Evolutionary conservation across 2,113 vertebrate species (phyloP), one percentile per base, ranked within the genome.

Genomic region (Microcebus tavaratra): DNA sequence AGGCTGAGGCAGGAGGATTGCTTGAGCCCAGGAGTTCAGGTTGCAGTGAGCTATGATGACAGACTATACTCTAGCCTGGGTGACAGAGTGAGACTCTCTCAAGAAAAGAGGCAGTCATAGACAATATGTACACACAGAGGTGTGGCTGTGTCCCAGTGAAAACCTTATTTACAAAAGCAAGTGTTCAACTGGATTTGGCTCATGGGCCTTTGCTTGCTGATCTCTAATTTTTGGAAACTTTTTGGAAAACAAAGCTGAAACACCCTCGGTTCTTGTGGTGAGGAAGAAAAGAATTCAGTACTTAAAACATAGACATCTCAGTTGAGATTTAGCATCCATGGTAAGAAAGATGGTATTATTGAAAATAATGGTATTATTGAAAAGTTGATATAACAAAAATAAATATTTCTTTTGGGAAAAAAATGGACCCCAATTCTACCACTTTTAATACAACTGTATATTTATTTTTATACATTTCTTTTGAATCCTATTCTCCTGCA

Each of bases 121-220:
- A 36, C 36, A 36, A 36, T 36, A 36, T 36, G 36, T 36, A 36
- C 36, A 36, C 36, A 36, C 36, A 36, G 36, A 36, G 36, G 36
- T 36, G 0, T 76, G 86, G 27, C 79, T 57, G 8, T 88, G 50
- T 65, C 63, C 59, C 79, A 57, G 0, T 91, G 42, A 50, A 91
- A 82, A 53, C 50, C 61, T 84, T 84, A 80, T 79, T 96, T 95
- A 75, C 17, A 50, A 29, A 86, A 88, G 45, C 42, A 75, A 92
- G 23, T 17, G 42, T 8, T 65, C 65, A 65, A 36, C 59, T 39
- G 27, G 73, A 68, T 83, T 94, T 94, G 48, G 73, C 27, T 59
- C 48, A 9, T 21, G 29, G 57, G n/a, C 25, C 36, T 1, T 59
- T 48, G 75, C 80, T 86, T 50, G 36, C 68, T 70, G 20, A 65